Percentiles rank a stretch among this genome's conserved stretches.
phyloP scores from a whole-genome alignment of 2,113 vertebrate genomes.

The Glareola pratincola region DNA sequence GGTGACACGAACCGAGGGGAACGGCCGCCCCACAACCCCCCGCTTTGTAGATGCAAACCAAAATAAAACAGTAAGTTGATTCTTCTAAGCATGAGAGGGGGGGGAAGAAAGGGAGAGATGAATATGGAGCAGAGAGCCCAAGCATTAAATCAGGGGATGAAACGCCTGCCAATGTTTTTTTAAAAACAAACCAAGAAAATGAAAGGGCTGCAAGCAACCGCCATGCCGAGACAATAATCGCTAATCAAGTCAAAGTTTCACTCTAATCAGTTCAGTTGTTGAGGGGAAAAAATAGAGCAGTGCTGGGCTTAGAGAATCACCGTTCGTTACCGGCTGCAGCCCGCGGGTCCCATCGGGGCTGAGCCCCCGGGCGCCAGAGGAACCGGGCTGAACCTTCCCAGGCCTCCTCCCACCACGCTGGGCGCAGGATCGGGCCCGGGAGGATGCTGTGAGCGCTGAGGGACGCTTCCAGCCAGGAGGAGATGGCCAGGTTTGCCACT shows the following conservation, averaged over 20 bases:
- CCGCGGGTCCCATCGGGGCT: background rate
- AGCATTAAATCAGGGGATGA: constrained; percentile 40
- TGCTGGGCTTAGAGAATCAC: background rate
- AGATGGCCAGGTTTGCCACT: background rate
- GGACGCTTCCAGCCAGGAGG: background rate
- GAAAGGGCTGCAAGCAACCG: constrained; percentile 59
- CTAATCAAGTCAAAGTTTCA: constrained; percentile 76
- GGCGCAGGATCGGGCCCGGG: fast-evolving
- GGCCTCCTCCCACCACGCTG: background rate
- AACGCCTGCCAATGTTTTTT: constrained; percentile 56
- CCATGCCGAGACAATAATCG: constrained; percentile 54
- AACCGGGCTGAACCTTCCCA: background rate
- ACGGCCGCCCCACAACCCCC: background rate
- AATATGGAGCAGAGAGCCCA: constrained; percentile 33
- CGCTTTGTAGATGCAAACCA: background rate
- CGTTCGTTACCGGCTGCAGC: background rate
- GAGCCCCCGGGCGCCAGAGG: background rate
- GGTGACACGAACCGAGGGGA: background rate
- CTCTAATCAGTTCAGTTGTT: constrained; percentile 78
- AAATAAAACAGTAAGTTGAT: background rate
- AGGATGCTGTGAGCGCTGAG: fast-evolving
- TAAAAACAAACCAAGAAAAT: constrained; percentile 66
- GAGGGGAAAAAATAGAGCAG: constrained; percentile 17
- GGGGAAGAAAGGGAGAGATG: background rate
- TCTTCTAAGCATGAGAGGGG: background rate